These are phyloP conservation scores for Gyrodactylus bullatarudis DNA, from an alignment of 1,140 invertebrate species.

Conservation along the genomic window DNA sequence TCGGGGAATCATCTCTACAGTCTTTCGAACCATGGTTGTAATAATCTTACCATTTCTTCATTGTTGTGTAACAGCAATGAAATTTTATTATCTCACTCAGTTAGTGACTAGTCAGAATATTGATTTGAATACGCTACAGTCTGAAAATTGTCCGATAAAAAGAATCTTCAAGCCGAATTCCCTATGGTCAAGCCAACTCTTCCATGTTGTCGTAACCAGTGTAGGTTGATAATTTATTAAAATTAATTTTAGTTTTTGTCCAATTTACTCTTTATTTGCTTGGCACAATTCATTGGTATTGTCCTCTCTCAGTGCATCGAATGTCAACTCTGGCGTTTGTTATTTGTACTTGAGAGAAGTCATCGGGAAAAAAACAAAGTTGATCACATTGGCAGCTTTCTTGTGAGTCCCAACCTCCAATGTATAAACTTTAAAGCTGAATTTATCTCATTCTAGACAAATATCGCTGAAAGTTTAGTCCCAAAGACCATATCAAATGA, in stretches of 20 bases:
- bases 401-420: too few relatives aligned
- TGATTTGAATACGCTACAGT: not conserved
- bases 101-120: too few relatives aligned
- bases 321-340: not conserved
- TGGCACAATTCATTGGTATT: not conserved
- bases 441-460: not conserved
- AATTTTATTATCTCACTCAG: not conserved
- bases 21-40: not conserved
- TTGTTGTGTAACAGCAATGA: not conserved
- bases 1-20: not conserved
- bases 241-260: not conserved
- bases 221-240: not conserved
- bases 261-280: not conserved
- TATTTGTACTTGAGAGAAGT: not conserved
- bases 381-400: not conserved
- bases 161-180: not conserved
- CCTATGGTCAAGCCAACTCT: not conserved
- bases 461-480: not conserved
- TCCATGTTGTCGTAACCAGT: not conserved
- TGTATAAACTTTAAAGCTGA: too few relatives aligned
- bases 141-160: not conserved
- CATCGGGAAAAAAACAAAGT: not conserved
- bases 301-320: not conserved
- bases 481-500: not conserved
- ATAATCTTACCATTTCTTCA: not conserved